Percentiles rank a stretch among this genome's conserved stretches.
Evolutionary conservation across 1,140 invertebrate species (phyloP).

Genomic region (Drosophila lacteicornis): DNA sequence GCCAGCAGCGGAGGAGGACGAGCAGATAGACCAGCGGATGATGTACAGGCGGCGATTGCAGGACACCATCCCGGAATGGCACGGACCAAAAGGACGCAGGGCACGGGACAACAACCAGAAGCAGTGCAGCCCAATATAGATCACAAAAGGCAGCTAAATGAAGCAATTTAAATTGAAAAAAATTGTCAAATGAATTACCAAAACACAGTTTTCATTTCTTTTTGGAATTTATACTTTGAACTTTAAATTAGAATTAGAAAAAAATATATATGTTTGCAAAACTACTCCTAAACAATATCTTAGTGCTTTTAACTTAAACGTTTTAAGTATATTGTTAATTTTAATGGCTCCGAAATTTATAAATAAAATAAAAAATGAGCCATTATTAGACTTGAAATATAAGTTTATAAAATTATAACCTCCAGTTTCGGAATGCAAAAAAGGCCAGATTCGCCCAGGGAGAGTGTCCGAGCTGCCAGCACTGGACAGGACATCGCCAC

Average conservation of each 20-base stretch:
- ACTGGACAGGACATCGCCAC: slow-evolving; percentile 29
- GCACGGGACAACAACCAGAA: not conserved
- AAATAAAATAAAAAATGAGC: too few relatives aligned
- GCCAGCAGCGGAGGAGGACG: slow-evolving; percentile 44
- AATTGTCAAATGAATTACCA: too few relatives aligned
- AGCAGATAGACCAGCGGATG: slow-evolving; percentile 63
- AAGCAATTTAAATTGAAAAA: not conserved
- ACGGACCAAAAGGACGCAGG: slow-evolving; percentile 4
- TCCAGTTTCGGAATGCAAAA: not conserved
- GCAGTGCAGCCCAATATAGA: slow-evolving; percentile 1
- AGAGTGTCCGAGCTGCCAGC: slow-evolving; percentile 1
- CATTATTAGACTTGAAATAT: too few relatives aligned
- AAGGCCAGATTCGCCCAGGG: too few relatives aligned
- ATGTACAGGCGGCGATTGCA: slow-evolving; percentile 78
- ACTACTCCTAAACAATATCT: too few relatives aligned
- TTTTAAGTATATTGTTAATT: too few relatives aligned
- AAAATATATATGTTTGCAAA: too few relatives aligned
- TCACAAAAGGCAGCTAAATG: slow-evolving; percentile 1
- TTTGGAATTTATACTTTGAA: not conserved
- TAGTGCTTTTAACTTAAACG: too few relatives aligned
- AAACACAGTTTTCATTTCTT: not conserved
- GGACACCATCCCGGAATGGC: slow-evolving; percentile 37
- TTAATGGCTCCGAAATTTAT: too few relatives aligned
- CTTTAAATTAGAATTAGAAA: too few relatives aligned
- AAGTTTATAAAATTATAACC: not conserved